Percentiles rank a stretch among this genome's conserved stretches.
These are phyloP conservation scores for Battus philenor DNA, from an alignment of 1,140 invertebrate species.

Conservation along the genomic window DNA sequence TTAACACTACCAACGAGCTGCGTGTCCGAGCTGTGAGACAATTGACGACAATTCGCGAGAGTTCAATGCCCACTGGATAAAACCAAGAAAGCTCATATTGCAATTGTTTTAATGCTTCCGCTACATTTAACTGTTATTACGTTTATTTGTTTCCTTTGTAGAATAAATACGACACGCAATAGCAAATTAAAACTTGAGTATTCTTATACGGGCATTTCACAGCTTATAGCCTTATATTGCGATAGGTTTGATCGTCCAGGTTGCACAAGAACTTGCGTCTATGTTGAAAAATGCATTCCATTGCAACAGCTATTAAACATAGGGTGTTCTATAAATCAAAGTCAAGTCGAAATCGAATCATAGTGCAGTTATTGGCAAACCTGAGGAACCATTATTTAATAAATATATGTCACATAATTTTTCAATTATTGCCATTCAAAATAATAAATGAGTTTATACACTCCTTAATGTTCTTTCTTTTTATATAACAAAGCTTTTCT, in stretches of 20 bases:
- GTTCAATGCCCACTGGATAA: slow-evolving; percentile 45
- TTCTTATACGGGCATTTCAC: slow-evolving; percentile 5
- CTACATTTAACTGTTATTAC: neutral
- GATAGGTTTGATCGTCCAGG: neutral
- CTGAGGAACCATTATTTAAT: neutral
- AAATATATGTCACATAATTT: neutral
- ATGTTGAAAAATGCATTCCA: no score
- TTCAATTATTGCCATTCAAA: neutral
- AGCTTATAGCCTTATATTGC: slow-evolving; percentile 6
- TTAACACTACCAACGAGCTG: slow-evolving; percentile 44
- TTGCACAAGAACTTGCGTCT: no score
- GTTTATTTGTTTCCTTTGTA: neutral
- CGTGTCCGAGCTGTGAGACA: slow-evolving; percentile 49
- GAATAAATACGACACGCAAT: neutral
- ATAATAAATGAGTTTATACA: neutral
- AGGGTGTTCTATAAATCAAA: no score
- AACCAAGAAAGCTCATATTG: slow-evolving; percentile 26
- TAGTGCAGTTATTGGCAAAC: neutral
- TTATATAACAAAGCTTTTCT: neutral
- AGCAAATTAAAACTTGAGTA: slow-evolving; percentile 7
- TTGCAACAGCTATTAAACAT: no score
- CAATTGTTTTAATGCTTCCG: slow-evolving; percentile 25
- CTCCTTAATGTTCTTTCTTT: neutral
- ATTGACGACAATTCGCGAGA: slow-evolving; percentile 50
- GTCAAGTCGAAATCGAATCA: no score